These are phyloP conservation scores for Parapristionchus giblindavisi DNA, from an alignment of 2,888 invertebrate genomes.

Conservation along the genomic window DNA sequence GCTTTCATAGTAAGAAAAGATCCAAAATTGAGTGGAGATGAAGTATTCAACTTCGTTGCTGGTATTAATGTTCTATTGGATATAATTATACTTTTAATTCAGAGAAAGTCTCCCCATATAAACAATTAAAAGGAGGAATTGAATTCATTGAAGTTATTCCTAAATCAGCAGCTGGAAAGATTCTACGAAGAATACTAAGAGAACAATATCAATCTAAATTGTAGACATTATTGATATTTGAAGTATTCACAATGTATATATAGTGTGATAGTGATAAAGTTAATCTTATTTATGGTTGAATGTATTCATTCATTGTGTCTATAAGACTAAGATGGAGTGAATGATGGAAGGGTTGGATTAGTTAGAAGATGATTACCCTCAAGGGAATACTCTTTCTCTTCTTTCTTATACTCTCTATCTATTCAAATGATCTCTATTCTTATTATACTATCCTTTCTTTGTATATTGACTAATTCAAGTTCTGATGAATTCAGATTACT, in stretches of 20 bases:
- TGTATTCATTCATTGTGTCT: not conserved
- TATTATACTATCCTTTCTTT: conserved; percentile 3
- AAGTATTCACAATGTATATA: not conserved
- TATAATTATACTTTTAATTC: not conserved
- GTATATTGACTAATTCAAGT: conserved; percentile 39
- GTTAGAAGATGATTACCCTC: not conserved
- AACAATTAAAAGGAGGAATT: conserved; percentile 79
- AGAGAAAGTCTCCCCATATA: conserved; percentile 78
- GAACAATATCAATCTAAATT: conserved; percentile 39
- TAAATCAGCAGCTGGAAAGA: conserved; percentile 82
- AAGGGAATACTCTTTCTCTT: conserved; percentile 22
- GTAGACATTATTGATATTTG: not conserved
- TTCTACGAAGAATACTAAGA: conserved; percentile 75
- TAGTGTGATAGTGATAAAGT: conserved; percentile 2
- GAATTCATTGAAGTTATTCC: conserved; percentile 78
- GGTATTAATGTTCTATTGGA: conserved; percentile 30
- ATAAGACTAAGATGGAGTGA: too few relatives aligned
- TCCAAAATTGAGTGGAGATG: conserved; percentile 34
- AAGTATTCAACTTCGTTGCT: conserved; percentile 41
- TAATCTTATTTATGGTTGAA: too few relatives aligned
- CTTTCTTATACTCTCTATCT: conserved; percentile 1
- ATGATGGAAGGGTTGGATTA: conserved; percentile 13
- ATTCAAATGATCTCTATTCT: conserved; percentile 20
- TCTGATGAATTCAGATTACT: conserved; percentile 54
- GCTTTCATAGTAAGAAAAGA: conserved; percentile 39